These are phyloP conservation scores for Tetragonula carbonaria DNA, from an alignment of 2,888 invertebrate genomes.

Conservation along the genomic window DNA sequence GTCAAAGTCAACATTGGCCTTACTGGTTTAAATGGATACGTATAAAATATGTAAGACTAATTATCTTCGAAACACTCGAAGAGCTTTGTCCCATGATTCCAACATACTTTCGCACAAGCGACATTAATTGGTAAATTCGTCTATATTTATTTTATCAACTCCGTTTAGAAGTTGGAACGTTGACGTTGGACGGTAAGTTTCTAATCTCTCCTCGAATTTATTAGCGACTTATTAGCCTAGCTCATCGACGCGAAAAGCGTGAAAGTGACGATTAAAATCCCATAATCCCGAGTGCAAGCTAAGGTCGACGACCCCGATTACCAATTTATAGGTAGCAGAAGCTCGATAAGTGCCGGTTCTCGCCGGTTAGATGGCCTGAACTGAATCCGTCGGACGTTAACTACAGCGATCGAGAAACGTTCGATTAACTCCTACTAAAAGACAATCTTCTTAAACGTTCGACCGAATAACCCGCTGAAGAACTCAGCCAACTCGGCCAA, in stretches of 20 bases:
- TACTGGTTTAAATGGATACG: not conserved
- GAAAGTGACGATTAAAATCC: slow-evolving; percentile 31
- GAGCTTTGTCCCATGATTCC: not conserved
- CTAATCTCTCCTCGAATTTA: not conserved
- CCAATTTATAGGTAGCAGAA: slow-evolving; percentile 24
- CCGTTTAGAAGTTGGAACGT: not conserved
- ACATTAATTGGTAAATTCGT: not conserved
- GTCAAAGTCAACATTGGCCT: not conserved
- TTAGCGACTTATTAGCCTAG: slow-evolving; percentile 3
- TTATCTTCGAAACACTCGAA: not conserved
- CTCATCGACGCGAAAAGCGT: not conserved
- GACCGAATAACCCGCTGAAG: too few species aligned
- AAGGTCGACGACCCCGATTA: slow-evolving; percentile 25
- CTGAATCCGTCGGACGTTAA: slow-evolving; percentile 16
- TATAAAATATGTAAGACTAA: not conserved
- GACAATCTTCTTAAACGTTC: not conserved
- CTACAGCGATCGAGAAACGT: slow-evolving; percentile 5
- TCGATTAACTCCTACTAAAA: not conserved
- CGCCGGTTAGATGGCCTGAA: not conserved
- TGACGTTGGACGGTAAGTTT: not conserved
- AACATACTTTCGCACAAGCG: not conserved
- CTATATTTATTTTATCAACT: not conserved
- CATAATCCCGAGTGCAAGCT: slow-evolving; percentile 10
- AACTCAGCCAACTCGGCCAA: too few species aligned
- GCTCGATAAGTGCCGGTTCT: slow-evolving; percentile 28